phyloP scores from a whole-genome alignment of 2,113 vertebrate species.

The Chloropsis cyanopogon region DNA sequence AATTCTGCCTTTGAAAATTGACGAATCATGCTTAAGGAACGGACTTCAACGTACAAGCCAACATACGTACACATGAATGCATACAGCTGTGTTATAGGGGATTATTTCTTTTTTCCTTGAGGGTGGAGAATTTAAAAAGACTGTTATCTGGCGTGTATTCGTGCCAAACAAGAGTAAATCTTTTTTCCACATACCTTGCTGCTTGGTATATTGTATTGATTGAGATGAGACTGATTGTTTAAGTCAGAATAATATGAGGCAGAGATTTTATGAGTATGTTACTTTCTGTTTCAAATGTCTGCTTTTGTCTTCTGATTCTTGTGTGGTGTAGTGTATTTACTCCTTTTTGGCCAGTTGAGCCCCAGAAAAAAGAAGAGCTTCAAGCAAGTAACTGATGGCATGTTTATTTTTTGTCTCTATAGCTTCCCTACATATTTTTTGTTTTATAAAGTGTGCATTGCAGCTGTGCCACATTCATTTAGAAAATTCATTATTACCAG shows the following conservation, averaged over 20 bases:
- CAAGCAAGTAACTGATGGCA: constrained; percentile 97
- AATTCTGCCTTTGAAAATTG: background rate
- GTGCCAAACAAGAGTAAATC: background rate
- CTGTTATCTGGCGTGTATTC: background rate
- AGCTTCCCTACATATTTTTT: constrained; percentile 76
- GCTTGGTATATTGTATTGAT: background rate
- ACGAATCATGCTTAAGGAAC: background rate
- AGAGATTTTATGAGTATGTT: constrained; percentile 58
- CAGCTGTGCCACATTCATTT: constrained; percentile 75
- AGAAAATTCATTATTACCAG: constrained; percentile 67
- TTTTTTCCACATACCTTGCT: background rate
- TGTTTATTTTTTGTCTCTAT: constrained; percentile 82
- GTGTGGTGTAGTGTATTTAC: constrained; percentile 87
- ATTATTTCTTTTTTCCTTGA: background rate
- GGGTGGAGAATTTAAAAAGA: background rate
- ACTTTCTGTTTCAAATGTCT: constrained; percentile 76
- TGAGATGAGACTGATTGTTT: constrained; percentile 30
- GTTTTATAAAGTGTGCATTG: constrained; percentile 72
- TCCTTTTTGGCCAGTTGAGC: constrained; percentile 93
- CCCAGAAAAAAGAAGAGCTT: constrained; percentile 95
- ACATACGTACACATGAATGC: background rate
- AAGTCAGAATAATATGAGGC: constrained; percentile 48
- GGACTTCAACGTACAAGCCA: background rate
- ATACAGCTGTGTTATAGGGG: background rate
- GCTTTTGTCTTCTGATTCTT: constrained; percentile 83